phyloP scores from a whole-genome alignment of 1,140 invertebrate genomes.

The Micrasema longulum region DNA sequence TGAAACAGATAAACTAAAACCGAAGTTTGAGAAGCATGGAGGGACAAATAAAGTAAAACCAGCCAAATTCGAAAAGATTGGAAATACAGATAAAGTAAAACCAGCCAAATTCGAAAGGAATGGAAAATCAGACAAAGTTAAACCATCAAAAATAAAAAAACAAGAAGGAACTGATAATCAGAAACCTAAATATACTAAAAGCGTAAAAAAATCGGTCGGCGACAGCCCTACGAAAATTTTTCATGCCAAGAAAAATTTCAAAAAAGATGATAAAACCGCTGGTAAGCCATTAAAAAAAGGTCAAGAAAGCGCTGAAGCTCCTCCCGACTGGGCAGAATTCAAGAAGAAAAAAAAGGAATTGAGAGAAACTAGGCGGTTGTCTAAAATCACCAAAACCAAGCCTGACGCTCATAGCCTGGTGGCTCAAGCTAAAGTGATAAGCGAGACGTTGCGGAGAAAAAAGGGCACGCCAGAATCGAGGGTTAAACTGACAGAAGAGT shows the following conservation, averaged over 20 bases:
- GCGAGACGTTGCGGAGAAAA: constrained; percentile 79
- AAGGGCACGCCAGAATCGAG: constrained; percentile 73
- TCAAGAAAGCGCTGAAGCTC: constrained; percentile 11
- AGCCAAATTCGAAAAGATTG: no score
- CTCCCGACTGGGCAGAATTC: constrained; percentile 77
- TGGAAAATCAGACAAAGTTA: neutral
- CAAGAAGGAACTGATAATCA: neutral
- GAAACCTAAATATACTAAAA: constrained; percentile 14
- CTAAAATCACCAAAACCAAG: constrained; percentile 67
- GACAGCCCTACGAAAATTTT: neutral
- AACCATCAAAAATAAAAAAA: neutral
- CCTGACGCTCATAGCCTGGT: constrained; percentile 76
- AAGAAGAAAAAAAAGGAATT: constrained; percentile 81
- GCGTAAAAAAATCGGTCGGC: neutral
- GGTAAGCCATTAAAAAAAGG: neutral
- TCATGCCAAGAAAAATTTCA: neutral
- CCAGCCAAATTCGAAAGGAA: no score
- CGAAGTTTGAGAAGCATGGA: no score
- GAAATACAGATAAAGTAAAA: no score
- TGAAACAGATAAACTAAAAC: neutral
- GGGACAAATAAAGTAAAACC: no score
- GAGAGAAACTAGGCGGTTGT: constrained; percentile 69
- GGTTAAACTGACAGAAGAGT: constrained; percentile 75
- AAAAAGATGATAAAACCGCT: neutral
- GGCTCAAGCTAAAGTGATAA: constrained; percentile 79